Evolutionary conservation across 2,797 vertebrate genomes (phyloP), one percentile per base, ranked within the genome.

Genomic region (Gypaetus barbatus): DNA sequence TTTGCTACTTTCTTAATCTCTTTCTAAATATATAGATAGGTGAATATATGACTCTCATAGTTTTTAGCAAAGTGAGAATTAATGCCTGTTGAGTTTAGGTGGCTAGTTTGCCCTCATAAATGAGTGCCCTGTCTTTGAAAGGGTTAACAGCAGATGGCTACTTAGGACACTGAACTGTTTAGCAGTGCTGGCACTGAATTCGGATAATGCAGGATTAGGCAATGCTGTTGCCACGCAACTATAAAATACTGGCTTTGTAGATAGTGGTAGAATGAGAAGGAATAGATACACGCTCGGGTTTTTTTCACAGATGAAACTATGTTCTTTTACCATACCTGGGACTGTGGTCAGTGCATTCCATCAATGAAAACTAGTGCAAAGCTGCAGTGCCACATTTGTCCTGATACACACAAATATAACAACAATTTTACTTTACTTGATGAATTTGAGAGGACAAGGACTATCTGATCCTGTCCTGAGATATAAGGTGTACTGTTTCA

Each of bases 101-200:
- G 68, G 30, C 13, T 92, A 41, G 39, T 88, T 83, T 94, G 19
- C 49, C 65, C 89, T 94, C 81, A 80, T 80, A 95, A 94, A 91
- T 87, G 30, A 49, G 22, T 69, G 56, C 11, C 39, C 39, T 95
- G 48, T 95, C 94, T 96, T 83, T 90, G 60, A 82, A 78, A 85
- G 91, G 37, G 73, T 96, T 93, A 96, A 95, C 65, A 94, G 51
- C 65, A 97, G 93, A 90, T 91, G 61, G 75, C 95, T 97, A 56
- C 76, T 94, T 95, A 54, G 94, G 95, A 81, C 49, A 43, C 44
- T 64, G 56, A 65, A 44, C 21, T 85, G 73, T 95, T 97, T 91
- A 96, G 63, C 21, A 64, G 63, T 31, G 69, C 48, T 94, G 60
- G 64, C 52, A 82, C 71, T 18, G 35, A 93, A 94, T 44, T 66